phyloP scores from a whole-genome alignment of 2,797 vertebrate species.

The Notamacropus eugenii region DNA sequence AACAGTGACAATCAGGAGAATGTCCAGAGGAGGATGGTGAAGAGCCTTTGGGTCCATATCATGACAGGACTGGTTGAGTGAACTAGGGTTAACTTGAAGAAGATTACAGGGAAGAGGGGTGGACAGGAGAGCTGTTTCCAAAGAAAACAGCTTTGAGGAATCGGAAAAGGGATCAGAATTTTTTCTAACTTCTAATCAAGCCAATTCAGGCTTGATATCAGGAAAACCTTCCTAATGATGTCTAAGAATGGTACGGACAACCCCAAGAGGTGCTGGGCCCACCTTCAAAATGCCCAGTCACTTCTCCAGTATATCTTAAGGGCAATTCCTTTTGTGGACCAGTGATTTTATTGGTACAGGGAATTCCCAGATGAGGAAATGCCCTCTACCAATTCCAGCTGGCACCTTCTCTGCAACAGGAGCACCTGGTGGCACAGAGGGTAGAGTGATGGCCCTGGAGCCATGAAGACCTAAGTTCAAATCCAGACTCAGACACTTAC shows the following conservation, averaged over 20 bases:
- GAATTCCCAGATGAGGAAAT: neutral
- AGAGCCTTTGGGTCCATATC: neutral
- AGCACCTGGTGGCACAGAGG: neutral
- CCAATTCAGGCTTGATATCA: neutral
- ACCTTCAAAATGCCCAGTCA: neutral
- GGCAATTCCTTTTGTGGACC: neutral
- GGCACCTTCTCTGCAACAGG: neutral
- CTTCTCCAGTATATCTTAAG: neutral
- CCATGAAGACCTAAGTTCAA: neutral
- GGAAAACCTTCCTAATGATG: neutral
- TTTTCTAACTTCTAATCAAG: neutral
- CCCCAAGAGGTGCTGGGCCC: too few relatives aligned
- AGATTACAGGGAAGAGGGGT: neutral
- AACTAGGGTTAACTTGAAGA: neutral
- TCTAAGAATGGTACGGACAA: neutral
- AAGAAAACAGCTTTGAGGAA: neutral
- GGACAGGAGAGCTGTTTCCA: neutral
- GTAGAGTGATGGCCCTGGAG: neutral
- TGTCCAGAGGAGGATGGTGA: neutral
- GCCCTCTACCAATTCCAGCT: neutral
- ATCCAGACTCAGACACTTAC: neutral
- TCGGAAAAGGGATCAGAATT: neutral
- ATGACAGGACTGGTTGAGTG: neutral
- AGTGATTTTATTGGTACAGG: neutral
- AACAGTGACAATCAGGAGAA: neutral